phyloP scores from a whole-genome alignment of 1,140 invertebrate genomes.

The Bombus sibiricus region DNA sequence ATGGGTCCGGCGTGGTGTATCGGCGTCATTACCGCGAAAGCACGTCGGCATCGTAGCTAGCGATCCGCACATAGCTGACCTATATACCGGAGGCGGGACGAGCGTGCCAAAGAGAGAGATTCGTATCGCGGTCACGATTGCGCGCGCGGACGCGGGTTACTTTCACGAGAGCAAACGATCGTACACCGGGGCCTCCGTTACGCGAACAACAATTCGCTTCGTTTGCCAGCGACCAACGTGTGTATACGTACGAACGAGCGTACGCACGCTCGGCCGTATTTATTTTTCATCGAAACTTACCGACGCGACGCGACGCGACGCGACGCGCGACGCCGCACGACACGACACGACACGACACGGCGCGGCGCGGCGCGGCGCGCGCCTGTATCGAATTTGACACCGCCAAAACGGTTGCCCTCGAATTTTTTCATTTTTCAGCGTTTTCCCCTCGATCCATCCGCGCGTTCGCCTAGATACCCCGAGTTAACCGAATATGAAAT shows the following conservation, averaged over 20 bases:
- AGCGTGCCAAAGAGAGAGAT: slow-evolving; percentile 52
- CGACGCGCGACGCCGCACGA: neutral
- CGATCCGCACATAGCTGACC: slow-evolving; percentile 55
- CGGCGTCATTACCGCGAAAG: slow-evolving; percentile 32
- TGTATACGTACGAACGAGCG: no score
- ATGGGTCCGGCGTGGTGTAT: slow-evolving; percentile 20
- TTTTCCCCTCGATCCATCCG: neutral
- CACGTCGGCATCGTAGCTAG: slow-evolving; percentile 43
- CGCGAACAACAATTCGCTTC: no score
- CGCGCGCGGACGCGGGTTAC: slow-evolving; percentile 11
- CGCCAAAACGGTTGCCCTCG: no score
- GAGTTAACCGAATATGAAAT: no score
- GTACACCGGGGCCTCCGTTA: no score
- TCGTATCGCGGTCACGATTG: slow-evolving; percentile 55
- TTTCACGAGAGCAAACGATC: slow-evolving; percentile 12
- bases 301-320: neutral
- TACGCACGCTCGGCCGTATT: neutral
- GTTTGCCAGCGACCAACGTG: no score
- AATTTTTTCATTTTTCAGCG: neutral
- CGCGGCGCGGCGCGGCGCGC: neutral
- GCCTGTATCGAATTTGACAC: no score
- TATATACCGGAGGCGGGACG: slow-evolving; percentile 61
- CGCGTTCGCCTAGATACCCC: no score
- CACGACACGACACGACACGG: neutral
- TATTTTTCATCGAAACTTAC: slow-evolving; percentile 3